Conservation (phyloP, 2,888 invertebrate genomes). For the Digitonthophagus gazella region DNA sequence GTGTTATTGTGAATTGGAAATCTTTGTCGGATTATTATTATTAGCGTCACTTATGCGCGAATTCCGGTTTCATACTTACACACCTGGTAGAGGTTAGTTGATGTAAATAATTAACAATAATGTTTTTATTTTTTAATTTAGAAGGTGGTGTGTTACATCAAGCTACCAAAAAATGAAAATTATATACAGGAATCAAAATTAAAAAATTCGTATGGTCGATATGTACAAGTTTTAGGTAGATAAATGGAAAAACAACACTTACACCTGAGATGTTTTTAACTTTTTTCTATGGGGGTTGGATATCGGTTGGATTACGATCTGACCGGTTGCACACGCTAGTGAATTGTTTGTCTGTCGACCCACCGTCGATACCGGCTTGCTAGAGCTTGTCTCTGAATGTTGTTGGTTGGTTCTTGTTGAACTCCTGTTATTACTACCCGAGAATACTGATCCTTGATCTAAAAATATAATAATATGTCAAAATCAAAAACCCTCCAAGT, state of each 20-base stretch:
- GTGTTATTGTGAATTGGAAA: too few species aligned
- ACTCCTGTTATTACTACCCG: constrained; percentile 26
- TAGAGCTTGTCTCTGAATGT: constrained; percentile 12
- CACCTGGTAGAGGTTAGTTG: too few species aligned
- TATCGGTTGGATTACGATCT: constrained; percentile 69
- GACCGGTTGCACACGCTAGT: constrained; percentile 78
- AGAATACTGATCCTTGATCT: constrained; percentile 31
- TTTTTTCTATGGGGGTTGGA: constrained; percentile 54
- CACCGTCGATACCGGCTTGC: constrained; percentile 44
- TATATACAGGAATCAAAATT: background rate
- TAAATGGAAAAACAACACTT: constrained; percentile 43
- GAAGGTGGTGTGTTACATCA: too few species aligned
- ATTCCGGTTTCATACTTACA: too few species aligned
- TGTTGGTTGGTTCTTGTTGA: constrained; percentile 23
- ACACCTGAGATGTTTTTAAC: constrained; percentile 69
- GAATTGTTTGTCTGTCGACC: constrained; percentile 87
- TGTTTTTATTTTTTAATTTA: too few species aligned
- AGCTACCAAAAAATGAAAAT: background rate
- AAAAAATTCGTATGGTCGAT: background rate
- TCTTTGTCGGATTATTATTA: too few species aligned
- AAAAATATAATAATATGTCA: constrained; percentile 15
- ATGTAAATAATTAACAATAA: too few species aligned
- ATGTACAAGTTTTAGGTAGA: background rate
- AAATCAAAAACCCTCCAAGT: too few species aligned
- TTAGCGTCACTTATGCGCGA: too few species aligned